phyloP scores from a whole-genome alignment of 2,113 vertebrate species.

The Xerus inauris region DNA sequence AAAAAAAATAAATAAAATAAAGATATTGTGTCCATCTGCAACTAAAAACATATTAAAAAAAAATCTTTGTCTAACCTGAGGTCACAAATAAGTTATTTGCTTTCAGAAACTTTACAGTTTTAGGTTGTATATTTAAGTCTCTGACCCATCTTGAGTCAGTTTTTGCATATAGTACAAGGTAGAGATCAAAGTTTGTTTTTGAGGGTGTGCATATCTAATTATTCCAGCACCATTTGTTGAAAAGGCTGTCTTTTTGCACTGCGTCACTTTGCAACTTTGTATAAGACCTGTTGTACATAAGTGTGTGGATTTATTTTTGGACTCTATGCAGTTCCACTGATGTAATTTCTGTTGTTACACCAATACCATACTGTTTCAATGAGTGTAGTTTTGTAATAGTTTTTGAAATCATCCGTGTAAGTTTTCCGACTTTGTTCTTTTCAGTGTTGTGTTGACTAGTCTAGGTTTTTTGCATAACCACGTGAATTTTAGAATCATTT shows the following conservation, averaged over 20 bases:
- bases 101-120: background rate
- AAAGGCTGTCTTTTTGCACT: background rate
- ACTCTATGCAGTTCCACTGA: background rate
- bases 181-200: background rate
- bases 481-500: background rate
- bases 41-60: no score
- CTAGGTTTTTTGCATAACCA: background rate
- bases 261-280: background rate
- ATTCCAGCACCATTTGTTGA: background rate
- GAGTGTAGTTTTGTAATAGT: background rate
- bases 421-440: background rate
- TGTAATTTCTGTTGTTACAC: constrained; percentile 4
- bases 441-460: background rate
- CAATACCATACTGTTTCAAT: background rate
- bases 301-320: background rate
- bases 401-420: background rate
- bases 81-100: constrained; percentile 12
- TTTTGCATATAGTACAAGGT: background rate
- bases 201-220: background rate
- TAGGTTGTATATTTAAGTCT: background rate
- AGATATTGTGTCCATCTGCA: no score
- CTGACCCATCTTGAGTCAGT: background rate
- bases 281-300: background rate
- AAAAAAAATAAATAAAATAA: no score
- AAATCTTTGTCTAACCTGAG: background rate